A percentile compares a stretch with the other conserved stretches of the same genome.
These are phyloP conservation scores for Phenganax marumi DNA, from an alignment of 92 coral and sea anemone genomes.

Conservation along the genomic window DNA sequence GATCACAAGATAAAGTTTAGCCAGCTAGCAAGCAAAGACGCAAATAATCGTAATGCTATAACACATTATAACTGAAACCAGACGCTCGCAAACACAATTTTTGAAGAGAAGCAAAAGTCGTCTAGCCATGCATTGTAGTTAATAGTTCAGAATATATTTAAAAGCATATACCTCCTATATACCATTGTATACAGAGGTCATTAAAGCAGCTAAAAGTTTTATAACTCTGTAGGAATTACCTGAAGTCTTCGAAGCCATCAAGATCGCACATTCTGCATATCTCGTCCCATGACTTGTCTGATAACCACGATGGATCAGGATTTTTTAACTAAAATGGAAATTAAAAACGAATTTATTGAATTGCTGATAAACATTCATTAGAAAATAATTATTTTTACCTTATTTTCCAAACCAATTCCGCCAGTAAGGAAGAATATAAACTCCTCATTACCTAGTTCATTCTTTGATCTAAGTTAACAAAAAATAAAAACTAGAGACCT, in stretches of 20 bases:
- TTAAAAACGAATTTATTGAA: no score
- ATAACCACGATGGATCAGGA: slow-evolving; percentile 97
- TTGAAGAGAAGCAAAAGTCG: no score
- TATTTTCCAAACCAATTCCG: slow-evolving; percentile 94
- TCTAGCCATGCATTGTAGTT: no score
- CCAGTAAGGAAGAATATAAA: slow-evolving; percentile 98
- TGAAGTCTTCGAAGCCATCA: slow-evolving; percentile 82
- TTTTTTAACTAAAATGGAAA: slow-evolving; percentile 66
- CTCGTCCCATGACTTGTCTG: slow-evolving; percentile 99
- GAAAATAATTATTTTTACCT: slow-evolving; percentile 53
- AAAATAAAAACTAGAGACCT: neutral
- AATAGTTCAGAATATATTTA: no score
- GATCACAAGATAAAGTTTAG: neutral
- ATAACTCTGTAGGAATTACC: slow-evolving; percentile 49
- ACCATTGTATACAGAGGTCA: neutral
- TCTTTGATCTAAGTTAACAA: slow-evolving; percentile 64
- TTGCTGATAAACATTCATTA: no score
- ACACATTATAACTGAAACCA: no score
- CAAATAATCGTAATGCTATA: neutral
- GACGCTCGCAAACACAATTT: no score
- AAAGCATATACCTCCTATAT: no score
- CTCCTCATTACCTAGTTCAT: slow-evolving; percentile 88
- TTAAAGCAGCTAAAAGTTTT: neutral
- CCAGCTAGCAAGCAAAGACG: no score
- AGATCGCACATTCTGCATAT: slow-evolving; percentile 98